A percentile compares a stretch with the other conserved stretches of the same genome.
Evolutionary conservation across 1,140 invertebrate species (phyloP).

Genomic region (Hylaeus volcanicus): DNA sequence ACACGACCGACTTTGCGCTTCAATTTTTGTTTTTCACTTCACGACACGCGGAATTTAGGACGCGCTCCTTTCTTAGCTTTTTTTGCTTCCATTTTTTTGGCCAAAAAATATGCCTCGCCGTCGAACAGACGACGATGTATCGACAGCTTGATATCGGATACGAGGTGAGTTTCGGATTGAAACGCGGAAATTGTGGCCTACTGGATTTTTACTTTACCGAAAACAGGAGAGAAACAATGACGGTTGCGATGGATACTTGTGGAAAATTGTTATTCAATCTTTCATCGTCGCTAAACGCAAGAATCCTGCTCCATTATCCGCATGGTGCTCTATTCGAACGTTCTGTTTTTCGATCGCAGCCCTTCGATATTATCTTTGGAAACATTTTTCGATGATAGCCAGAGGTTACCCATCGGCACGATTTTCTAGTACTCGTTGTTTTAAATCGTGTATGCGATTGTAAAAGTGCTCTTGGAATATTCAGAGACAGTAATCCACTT

Average conservation of each 20-base stretch:
- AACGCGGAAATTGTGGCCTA: not conserved
- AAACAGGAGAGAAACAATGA: not conserved
- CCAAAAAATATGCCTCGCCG: conserved; percentile 12
- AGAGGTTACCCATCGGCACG: no score
- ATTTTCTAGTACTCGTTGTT: no score
- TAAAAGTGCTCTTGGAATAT: no score
- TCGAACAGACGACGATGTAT: not conserved
- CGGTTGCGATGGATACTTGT: not conserved
- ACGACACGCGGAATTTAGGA: not conserved
- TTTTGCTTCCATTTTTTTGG: no score
- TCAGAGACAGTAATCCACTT: no score
- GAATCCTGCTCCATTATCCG: no score
- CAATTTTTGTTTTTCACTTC: not conserved
- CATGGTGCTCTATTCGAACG: not conserved
- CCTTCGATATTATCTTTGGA: no score
- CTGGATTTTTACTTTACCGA: not conserved
- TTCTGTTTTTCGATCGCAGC: not conserved
- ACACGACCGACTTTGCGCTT: not conserved
- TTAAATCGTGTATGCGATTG: no score
- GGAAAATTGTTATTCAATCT: no score
- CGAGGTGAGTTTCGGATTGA: not conserved
- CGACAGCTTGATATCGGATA: conserved; percentile 3
- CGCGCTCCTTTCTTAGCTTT: no score
- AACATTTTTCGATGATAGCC: no score
- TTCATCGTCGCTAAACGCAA: no score